These are phyloP conservation scores for Falcunculus frontatus DNA, from an alignment of 2,113 vertebrate species.

Conservation along the genomic window DNA sequence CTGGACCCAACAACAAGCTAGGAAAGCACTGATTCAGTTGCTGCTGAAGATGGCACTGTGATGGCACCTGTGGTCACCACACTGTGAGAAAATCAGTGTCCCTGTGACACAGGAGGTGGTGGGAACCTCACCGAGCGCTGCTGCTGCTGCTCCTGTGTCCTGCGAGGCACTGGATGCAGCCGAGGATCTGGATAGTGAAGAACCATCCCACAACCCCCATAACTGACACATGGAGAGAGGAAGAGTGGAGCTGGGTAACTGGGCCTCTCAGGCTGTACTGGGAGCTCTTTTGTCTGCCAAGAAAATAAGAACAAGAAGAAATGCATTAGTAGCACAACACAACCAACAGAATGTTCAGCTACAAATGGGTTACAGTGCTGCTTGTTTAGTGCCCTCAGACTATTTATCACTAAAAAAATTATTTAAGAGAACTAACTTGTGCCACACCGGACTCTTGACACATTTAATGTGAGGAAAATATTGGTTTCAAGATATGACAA, in stretches of 20 bases:
- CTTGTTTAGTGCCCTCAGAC: background rate
- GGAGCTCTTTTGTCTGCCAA: slow-evolving; percentile 15
- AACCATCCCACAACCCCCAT: background rate
- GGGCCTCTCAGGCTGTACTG: background rate
- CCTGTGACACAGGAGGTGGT: background rate
- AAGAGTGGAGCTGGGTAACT: slow-evolving; percentile 19
- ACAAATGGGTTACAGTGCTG: background rate
- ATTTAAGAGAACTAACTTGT: background rate
- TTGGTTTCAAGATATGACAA: background rate
- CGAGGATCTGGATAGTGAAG: slow-evolving; percentile 7
- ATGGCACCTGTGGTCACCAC: background rate
- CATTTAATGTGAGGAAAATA: background rate
- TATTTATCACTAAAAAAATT: background rate
- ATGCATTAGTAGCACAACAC: background rate
- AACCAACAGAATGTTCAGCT: background rate
- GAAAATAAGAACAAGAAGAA: background rate
- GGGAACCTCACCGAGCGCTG: background rate
- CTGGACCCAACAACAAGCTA: background rate
- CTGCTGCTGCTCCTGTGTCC: background rate
- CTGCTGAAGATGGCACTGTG: background rate
- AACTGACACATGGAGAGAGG: background rate
- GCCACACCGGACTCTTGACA: background rate
- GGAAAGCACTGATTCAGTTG: background rate
- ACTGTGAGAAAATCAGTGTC: background rate
- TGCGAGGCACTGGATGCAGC: background rate